Evolutionary conservation across 2,888 invertebrate species (phyloP), one percentile per base, ranked within the genome.

Genomic region (Opisthograptis luteolata): DNA sequence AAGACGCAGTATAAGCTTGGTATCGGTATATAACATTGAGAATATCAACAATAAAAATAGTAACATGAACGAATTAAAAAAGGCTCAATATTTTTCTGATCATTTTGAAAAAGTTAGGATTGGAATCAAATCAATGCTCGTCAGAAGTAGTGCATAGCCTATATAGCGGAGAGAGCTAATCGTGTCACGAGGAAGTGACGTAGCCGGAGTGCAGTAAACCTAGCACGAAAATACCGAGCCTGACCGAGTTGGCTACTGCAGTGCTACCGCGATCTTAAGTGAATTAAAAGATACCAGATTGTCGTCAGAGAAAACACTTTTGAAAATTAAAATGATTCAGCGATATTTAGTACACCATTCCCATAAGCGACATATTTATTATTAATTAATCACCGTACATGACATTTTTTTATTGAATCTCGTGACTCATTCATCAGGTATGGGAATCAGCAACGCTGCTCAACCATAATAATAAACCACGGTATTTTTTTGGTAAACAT

Each of bases 231-330:
- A 84, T 81, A 81, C 54, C 63, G 57, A 47, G 58, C 44, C 53
- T 75, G 85, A 80, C 84, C 84, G 82, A 86, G 74, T 87, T 87
- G 81, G 85, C 87, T 60, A 57, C 60, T 60, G 54, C 61, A 58
- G 48, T 55, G 63, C 73, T 78, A 64, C 75, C 76, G 77, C 76
- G 70, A 77, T 78, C 71, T 65, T 54, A 34, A 36, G 44, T 39
- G 22, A 32, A 58, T 58, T 57, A 66, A 51, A 60, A 55, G 53
- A 55, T 27, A 45, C 37, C 27, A 52, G 48, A 52, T 47, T 43
- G 19, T n/a, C n/a, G n/a, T n/a, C n/a, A n/a, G n/a, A n/a, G n/a
- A n/a, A n/a, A n/a, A n/a, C n/a, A n/a, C n/a, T n/a, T n/a, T n/a
- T n/a, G n/a, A n/a, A n/a, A n/a, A n/a, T n/a, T n/a, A n/a, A n/a